Evolutionary conservation across 2,888 invertebrate genomes (phyloP), one percentile per base, ranked within the genome.

Genomic region (Apoderus coryli): DNA sequence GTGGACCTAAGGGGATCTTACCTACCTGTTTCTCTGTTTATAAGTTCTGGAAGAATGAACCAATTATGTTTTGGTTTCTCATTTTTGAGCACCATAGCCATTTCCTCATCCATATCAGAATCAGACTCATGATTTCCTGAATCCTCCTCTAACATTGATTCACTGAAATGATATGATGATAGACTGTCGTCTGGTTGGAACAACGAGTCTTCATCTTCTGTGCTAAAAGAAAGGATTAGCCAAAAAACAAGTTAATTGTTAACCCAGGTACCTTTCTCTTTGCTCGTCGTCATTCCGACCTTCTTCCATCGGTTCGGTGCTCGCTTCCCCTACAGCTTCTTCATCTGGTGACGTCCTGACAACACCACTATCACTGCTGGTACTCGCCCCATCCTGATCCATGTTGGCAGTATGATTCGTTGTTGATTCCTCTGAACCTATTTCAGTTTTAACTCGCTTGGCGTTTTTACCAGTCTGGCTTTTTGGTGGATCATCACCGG

Each of bases 61-160:
- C 78, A 82, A 36, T 67, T 70, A 41, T 76, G 74, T 47, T 69
- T 70, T 3, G 77, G 76, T 48, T 66, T 65, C 24, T 63, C 53
- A 47, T 76, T 76, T 27, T 60, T 53, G 26, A 76, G 48, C 4
- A 69, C 65, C 6, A 52, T 47, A 3, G 35, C 32, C 4, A 39
- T 41, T 26, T 38, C 38, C 12, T 31, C 39, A 22, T 56, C 55
- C 3, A 56, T 56, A 29, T 46, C 48, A 6, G 53, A 48, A 26
- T 54, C 53, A 15, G 48, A 44, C 35, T 49, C 50, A 29, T 42
- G 39, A 29, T 43, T 44, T 10, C 43, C 40, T 3, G 43, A 41
- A 10, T 39, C 41, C 7, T 42, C 39, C 16, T 36, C 36, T 10
- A 16, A 4, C 4, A 10, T 27, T n/a, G 14, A 23, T 11, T 27